Evolutionary conservation across 1,140 invertebrate species (phyloP), one percentile per base, ranked within the genome.

Genomic region (Euura lappo): DNA sequence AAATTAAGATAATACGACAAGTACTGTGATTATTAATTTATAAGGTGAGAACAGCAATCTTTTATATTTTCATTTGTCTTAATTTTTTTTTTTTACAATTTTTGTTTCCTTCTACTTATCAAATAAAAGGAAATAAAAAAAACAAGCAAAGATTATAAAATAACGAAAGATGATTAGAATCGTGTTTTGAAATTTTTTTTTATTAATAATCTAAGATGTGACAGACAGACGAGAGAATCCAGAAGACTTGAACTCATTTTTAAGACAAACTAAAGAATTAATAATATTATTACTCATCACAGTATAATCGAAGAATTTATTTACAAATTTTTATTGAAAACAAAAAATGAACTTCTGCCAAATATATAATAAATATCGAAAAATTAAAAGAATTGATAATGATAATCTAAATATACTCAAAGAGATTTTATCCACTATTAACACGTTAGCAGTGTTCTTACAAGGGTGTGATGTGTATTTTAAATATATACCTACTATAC

Each of bases 11-110:
- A 11, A 11, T n/a, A 60, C 10, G 13, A 60, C 4, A 60, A 60
- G 8, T 60, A 60, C 51, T 60, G 51, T 60, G 51, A 60, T 60
- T 60, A 60, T 60, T 60, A 60, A 3, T 60, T 60, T 60, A n/a
- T 60, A 6, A n/a, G 13, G 28, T 28, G 28, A 28, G 1, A 28
- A 28, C 28, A 28, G 28, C 28, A 28, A 28, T 28, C 28, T 28
- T 28, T 28, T 28, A 60, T 11, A 60, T 60, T 60, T 8, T 60
- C 13, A 60, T n/a, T 3, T 60, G 10, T 28, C 28, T 28, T 60
- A 3, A n/a, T 60, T 3, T 60, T 60, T 60, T 60, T 60, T 4
- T 60, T 60, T 60, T 60, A 60, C 3, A 5, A 11, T 60, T n/a
- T 11, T 11, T 60, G 0, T 60, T 60, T 11, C 13, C 10, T 3